Evolutionary conservation across 2,113 vertebrate species (phyloP).

Genomic region (Alethe castanea): DNA sequence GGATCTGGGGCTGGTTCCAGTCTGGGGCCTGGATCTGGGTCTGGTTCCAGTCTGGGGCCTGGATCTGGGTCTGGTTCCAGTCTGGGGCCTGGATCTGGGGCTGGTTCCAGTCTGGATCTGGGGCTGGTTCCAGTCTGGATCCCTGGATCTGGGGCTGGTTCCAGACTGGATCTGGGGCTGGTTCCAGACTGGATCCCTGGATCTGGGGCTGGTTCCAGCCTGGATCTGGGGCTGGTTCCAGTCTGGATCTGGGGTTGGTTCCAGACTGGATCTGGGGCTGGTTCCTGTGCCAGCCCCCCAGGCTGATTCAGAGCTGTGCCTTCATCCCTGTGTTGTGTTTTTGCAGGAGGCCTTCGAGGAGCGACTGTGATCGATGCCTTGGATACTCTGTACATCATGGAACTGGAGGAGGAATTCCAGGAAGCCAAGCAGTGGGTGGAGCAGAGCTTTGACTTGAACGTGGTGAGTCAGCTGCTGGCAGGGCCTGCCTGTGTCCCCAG

Average conservation of each 20-base stretch:
- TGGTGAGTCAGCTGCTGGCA: constrained; percentile 78
- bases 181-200: too few species aligned
- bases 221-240: background rate
- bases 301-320: background rate
- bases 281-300: background rate
- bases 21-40: too few species aligned
- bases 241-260: too few species aligned
- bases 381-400: constrained; percentile 96
- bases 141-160: background rate
- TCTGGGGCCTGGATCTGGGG: background rate
- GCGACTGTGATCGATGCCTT: constrained; percentile 93
- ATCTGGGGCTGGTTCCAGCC: too few species aligned
- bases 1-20: background rate
- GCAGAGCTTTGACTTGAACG: constrained; percentile 88
- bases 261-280: background rate
- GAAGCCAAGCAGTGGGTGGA: constrained; percentile 94
- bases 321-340: background rate
- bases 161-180: too few species aligned
- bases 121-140: background rate
- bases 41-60: background rate
- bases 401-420: constrained; percentile 89
- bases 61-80: background rate
- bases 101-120: background rate
- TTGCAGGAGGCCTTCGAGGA: constrained; percentile 90
- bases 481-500: background rate